Conservation (phyloP, 1,140 invertebrate species). For the Drosophila rufa region DNA sequence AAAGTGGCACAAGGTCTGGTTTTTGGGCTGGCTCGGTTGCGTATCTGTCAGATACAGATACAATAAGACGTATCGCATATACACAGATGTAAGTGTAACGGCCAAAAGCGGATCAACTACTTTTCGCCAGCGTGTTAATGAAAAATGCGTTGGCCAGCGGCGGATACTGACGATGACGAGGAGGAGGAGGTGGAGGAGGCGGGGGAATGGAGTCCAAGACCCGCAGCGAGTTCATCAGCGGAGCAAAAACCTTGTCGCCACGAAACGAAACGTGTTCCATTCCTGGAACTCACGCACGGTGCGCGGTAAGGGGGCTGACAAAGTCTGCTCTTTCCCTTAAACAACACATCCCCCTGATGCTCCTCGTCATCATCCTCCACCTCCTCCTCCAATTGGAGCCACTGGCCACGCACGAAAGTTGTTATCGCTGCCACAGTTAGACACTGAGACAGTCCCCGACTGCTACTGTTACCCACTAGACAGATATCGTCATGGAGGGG, state of each 20-base stretch:
- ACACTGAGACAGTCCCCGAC: slow-evolving; percentile 48
- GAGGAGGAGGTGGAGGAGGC: background rate
- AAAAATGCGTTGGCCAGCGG: slow-evolving; percentile 71
- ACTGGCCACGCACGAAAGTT: slow-evolving; percentile 64
- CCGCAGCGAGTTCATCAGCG: slow-evolving; percentile 70
- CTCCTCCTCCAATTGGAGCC: background rate
- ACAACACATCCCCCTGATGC: slow-evolving; percentile 1
- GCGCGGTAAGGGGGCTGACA: background rate
- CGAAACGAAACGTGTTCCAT: slow-evolving; percentile 62
- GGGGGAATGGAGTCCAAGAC: slow-evolving; percentile 2
- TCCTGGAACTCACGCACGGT: slow-evolving; percentile 7
- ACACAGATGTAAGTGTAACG: slow-evolving; percentile 53
- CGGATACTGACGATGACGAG: background rate
- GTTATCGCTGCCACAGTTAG: slow-evolving; percentile 72
- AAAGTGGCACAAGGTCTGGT: slow-evolving; percentile 82
- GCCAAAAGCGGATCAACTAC: slow-evolving; percentile 75
- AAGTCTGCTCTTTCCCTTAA: slow-evolving; percentile 25
- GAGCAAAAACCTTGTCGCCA: slow-evolving; percentile 74
- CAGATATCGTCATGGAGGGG: slow-evolving; percentile 17
- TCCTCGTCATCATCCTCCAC: background rate
- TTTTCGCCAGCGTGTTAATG: slow-evolving; percentile 65
- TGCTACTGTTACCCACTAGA: slow-evolving; percentile 53
- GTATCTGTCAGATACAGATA: slow-evolving; percentile 57
- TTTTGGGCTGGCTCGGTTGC: slow-evolving; percentile 47
- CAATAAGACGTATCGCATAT: slow-evolving; percentile 52